Base-by-base conservation (phyloP, 2,797 vertebrate genomes). In the Masticophis lateralis region DNA sequence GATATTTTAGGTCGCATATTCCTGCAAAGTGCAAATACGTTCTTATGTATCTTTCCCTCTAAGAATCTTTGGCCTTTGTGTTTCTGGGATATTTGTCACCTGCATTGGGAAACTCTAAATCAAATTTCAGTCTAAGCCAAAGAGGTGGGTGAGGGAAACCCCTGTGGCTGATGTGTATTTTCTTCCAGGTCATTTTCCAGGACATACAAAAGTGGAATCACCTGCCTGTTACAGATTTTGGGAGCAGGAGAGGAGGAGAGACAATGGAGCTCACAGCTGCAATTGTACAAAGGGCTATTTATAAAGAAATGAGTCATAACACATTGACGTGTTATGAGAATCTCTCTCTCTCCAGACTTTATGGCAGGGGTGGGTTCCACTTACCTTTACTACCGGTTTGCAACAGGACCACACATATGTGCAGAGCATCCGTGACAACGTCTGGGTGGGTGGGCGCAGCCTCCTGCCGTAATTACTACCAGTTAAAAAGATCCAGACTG, bases 271-370 rank as follows among this genome's bases (percentile, higher is more conserved):
- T 55, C 88, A 90, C 91, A 90, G 86, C 56, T 90, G 89, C 93
- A 94, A 43, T 13, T 90, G 63, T 66, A 94, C 91, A 92, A 92
- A 94, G 66, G 83, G 18, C 79, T 91, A 92, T 94, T 92, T 94
- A 88, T 92, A 83, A 92, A 94, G 93, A 88, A 92, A 92, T 92
- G 93, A 93, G 89, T 92, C 93, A 92, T 88, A 66, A 61, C 63
- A 88, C 12, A 9, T 56, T 90, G 66, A 60, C 18, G 56, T 47
- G 37, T 37, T 37, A 37, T 37, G 37, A 37, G 37, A 37, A 43
- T 89, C 88, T 53, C 55, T 55, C 22, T 60, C 59, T 60, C 59
- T 9, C 20, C 47, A 51, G 47, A 51, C 7, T 51, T 51, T 51
- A 51, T 51, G 47, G 47, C 47, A 7, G 47, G 47, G 47, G 47